These are phyloP conservation scores for Hormaphis cornu DNA, from an alignment of 1,140 invertebrate genomes.

Conservation along the genomic window DNA sequence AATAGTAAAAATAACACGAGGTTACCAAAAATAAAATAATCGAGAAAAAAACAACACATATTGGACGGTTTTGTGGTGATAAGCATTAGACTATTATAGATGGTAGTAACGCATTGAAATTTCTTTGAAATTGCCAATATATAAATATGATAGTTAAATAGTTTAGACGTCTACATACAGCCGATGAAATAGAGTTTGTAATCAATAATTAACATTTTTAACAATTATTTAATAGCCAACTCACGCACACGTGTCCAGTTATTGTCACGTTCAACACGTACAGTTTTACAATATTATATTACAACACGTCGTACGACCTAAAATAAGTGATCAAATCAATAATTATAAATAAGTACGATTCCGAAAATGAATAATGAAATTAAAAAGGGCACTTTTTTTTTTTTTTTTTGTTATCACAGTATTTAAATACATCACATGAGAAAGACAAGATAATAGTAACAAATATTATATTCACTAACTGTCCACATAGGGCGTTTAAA, in stretches of 20 bases:
- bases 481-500: neutral
- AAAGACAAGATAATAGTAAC: neutral
- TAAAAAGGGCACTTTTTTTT: neutral
- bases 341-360: constrained; percentile 4
- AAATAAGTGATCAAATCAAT: neutral
- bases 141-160: neutral
- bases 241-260: no score
- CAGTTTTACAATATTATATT: neutral
- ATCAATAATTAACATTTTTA: neutral
- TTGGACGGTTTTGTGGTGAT: constrained; percentile 2
- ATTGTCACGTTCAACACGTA: neutral
- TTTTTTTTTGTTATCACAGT: constrained; percentile 14
- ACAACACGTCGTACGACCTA: neutral
- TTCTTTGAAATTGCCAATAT: no score
- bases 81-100: neutral
- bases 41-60: neutral
- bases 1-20: neutral
- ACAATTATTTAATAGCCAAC: neutral
- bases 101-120: neutral
- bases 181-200: neutral
- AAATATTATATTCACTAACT: neutral
- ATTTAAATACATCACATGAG: constrained; percentile 15
- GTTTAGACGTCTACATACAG: neutral
- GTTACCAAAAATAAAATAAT: neutral
- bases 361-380: neutral